Percentiles rank a stretch among this genome's conserved stretches.
phyloP scores from a whole-genome alignment of 2,888 invertebrate genomes.

The Sphecodes monilicornis region DNA sequence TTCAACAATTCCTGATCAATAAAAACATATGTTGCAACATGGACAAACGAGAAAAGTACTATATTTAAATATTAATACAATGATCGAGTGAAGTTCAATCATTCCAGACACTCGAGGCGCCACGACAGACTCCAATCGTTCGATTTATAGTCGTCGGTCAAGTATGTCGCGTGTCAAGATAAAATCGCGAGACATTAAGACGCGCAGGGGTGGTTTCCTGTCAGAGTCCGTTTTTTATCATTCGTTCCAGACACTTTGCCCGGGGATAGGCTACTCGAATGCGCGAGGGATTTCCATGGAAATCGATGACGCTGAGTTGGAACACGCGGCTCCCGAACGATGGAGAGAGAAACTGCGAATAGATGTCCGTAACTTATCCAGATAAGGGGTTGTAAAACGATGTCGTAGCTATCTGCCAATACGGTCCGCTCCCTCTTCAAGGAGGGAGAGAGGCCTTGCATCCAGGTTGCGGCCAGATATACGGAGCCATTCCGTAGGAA shows the following conservation, averaged over 20 bases:
- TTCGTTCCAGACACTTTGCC: constrained; percentile 26
- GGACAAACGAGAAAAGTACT: too few relatives aligned
- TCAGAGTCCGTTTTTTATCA: constrained; percentile 43
- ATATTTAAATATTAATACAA: too few relatives aligned
- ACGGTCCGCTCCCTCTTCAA: constrained; percentile 71
- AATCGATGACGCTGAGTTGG: constrained; percentile 79
- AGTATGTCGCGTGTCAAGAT: constrained; percentile 52
- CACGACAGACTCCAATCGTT: not conserved
- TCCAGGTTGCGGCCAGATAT: constrained; percentile 74
- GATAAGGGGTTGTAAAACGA: constrained; percentile 84
- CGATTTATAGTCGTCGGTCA: constrained; percentile 1
- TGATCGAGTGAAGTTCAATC: not conserved
- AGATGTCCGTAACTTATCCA: constrained; percentile 80
- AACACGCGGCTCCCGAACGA: constrained; percentile 65
- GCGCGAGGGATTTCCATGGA: constrained; percentile 74
- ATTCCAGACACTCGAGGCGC: not conserved
- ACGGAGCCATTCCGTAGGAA: constrained; percentile 80
- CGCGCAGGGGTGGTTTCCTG: not conserved
- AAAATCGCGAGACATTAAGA: not conserved
- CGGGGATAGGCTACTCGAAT: constrained; percentile 36
- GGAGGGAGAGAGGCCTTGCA: constrained; percentile 58
- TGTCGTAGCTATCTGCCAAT: constrained; percentile 82
- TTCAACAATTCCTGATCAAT: not conserved
- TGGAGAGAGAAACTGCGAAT: constrained; percentile 64
- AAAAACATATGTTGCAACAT: not conserved